Base-by-base conservation (phyloP, 23 tunicate species). In the Phallusia fumigata region DNA sequence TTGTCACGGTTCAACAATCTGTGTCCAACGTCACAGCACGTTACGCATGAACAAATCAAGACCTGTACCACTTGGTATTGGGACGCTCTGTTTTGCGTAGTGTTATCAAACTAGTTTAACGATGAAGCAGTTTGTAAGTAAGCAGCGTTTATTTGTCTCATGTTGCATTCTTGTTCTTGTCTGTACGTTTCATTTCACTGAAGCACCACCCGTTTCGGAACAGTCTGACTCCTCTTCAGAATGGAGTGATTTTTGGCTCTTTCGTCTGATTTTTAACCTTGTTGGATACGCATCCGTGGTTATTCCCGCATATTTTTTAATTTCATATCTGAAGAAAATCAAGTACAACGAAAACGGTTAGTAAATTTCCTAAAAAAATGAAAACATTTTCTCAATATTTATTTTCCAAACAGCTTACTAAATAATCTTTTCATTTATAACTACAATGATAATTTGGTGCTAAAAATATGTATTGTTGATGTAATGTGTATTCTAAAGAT, bases 291-390 rank as follows among this genome's bases (percentile, higher is more conserved):
- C 88, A 33, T 83, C 91, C 31, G 82, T 92, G 19, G 88, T 88
- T 12, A 88, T 87, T 74, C 97, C 97, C 12, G 97, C 97, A 13
- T 78, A 53, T 40, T 51, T 92, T 53, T 28, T 92, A 0, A 87
- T 92, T 40, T 35, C 65, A 40, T 80, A 92, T 65, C 33, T 92
- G 26, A 84, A 75, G 73, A 87, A 87, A 32, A 84, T 87, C 31
- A 92, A 92, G 22, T 92, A 92, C 81, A 87, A 92, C 75, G 97
- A 92, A 75, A 92, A 19, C 74, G 97, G 97, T 92, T 73, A 33
- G n/a, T 18, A 32, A 58, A 40, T 77, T 85, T 26, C 3, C 8
- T 80, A 31, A 24, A 3, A n/a, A n/a, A n/a, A n/a, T n/a, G n/a
- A n/a, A n/a, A n/a, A n/a, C n/a, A n/a, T n/a, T n/a, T n/a, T n/a